Evolutionary conservation across 2,113 vertebrate genomes (phyloP).

Genomic region (Malurus alboscapulatus): DNA sequence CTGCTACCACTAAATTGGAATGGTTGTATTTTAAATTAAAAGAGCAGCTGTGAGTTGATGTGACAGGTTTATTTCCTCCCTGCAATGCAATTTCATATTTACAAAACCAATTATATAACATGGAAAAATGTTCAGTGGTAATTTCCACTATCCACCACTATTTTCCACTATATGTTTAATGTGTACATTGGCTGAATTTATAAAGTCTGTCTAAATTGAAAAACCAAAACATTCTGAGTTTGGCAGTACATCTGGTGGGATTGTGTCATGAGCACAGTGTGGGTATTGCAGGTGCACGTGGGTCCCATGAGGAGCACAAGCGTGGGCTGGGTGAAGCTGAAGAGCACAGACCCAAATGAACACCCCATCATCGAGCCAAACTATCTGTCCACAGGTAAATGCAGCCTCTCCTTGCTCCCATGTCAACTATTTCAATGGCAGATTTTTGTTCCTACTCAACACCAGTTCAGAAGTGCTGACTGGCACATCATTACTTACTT

Average conservation of each 20-base stretch:
- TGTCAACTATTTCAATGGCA: background rate
- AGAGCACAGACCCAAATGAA: constrained; percentile 82
- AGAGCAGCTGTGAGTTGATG: background rate
- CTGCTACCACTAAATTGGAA: background rate
- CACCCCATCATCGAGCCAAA: constrained; percentile 93
- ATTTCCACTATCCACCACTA: background rate
- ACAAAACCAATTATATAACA: background rate
- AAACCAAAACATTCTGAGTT: background rate
- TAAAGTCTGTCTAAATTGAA: background rate
- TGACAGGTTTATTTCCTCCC: background rate
- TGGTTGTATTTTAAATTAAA: background rate
- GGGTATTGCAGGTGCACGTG: constrained; percentile 84
- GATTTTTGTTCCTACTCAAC: background rate
- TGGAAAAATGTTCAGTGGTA: background rate
- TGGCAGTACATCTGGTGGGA: background rate
- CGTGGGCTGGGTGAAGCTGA: constrained; percentile 90
- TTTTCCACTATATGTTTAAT: background rate
- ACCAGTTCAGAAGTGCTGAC: background rate
- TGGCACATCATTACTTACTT: background rate
- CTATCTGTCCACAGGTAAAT: constrained; percentile 89
- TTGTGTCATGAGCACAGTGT: background rate
- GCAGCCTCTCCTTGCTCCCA: background rate
- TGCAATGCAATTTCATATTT: background rate
- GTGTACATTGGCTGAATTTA: background rate
- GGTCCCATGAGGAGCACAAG: constrained; percentile 91